These are phyloP conservation scores for Diglossa cyanea DNA, from an alignment of 2,797 vertebrate species.

Conservation along the genomic window DNA sequence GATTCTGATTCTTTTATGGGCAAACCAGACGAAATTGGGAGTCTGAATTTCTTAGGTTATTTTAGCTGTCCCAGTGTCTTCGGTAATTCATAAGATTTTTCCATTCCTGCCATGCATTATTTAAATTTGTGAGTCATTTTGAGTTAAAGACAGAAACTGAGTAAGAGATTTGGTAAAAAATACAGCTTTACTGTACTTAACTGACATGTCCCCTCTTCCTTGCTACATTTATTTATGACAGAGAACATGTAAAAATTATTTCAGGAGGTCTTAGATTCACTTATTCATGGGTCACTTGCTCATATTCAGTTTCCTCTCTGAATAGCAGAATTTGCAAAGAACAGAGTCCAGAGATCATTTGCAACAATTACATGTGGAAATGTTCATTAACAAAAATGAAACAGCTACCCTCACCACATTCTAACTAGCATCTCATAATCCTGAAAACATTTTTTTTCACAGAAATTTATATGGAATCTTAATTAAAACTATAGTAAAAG, in stretches of 20 bases:
- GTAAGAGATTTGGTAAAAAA: background rate
- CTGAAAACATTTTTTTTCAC: background rate
- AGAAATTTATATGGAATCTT: background rate
- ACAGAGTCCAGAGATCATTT: slow-evolving; percentile 33
- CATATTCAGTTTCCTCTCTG: slow-evolving; percentile 31
- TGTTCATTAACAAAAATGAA: slow-evolving; percentile 20
- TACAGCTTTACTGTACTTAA: background rate
- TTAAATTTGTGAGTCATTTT: slow-evolving; percentile 58
- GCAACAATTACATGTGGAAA: slow-evolving; percentile 15
- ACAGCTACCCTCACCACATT: background rate
- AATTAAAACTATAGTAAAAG: background rate
- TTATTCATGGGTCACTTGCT: slow-evolving; percentile 35
- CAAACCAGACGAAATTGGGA: background rate
- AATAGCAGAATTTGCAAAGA: slow-evolving; percentile 40
- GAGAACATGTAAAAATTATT: slow-evolving; percentile 60
- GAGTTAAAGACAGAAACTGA: background rate
- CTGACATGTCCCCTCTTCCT: background rate
- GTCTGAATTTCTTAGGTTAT: background rate
- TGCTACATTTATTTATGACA: slow-evolving; percentile 52
- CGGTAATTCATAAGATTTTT: slow-evolving; percentile 16
- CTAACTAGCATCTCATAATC: background rate
- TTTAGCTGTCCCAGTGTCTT: background rate
- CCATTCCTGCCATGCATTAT: slow-evolving; percentile 18
- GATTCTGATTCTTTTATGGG: background rate
- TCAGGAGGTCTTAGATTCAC: slow-evolving; percentile 6